These are phyloP conservation scores for Strix aluco DNA, from an alignment of 2,113 vertebrate genomes.

Conservation along the genomic window DNA sequence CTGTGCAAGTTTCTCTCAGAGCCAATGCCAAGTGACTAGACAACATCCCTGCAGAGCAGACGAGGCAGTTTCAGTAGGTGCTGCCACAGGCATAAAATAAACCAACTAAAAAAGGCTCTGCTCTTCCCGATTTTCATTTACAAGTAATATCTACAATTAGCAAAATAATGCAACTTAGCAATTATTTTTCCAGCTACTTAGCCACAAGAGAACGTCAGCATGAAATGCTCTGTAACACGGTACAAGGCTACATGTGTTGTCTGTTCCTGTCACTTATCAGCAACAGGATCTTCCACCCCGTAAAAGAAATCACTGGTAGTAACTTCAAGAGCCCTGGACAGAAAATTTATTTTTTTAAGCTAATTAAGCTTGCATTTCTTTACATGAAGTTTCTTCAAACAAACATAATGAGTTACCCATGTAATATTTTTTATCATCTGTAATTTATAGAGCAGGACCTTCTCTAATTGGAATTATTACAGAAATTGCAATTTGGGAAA, in stretches of 20 bases:
- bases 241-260: background rate
- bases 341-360: background rate
- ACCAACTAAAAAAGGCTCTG: background rate
- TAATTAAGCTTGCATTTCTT: background rate
- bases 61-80: background rate
- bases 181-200: background rate
- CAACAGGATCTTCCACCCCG: background rate
- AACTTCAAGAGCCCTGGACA: background rate
- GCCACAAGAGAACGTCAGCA: background rate
- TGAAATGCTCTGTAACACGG: background rate
- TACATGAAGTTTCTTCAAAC: background rate
- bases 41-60: background rate
- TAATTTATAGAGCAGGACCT: background rate
- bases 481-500: background rate
- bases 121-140: background rate
- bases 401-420: background rate
- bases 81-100: background rate
- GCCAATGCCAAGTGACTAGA: background rate
- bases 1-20: background rate
- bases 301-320: background rate
- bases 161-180: background rate
- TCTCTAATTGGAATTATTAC: background rate
- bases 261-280: background rate
- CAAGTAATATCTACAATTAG: background rate
- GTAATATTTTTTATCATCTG: background rate